phyloP scores from a whole-genome alignment of 2,888 invertebrate species.

The Dyspetes luteomarginatus region DNA sequence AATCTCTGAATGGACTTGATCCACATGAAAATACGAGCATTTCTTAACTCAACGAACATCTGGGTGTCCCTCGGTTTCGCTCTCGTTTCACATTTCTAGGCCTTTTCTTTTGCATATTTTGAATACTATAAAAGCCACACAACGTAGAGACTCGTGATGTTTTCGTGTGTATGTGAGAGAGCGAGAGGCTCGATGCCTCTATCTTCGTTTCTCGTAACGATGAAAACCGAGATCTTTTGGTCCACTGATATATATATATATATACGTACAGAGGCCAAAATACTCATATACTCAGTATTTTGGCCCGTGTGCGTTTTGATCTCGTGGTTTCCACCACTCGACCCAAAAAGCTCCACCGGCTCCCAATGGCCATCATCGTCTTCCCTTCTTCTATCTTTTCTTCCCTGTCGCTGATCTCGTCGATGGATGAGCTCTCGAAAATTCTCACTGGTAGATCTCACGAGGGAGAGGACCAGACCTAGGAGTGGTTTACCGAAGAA shows the following conservation, averaged over 20 bases:
- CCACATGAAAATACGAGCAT: background rate
- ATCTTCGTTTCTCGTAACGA: slow-evolving; percentile 33
- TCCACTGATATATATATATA: background rate
- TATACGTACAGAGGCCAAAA: too few species aligned
- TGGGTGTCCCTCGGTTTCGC: slow-evolving; percentile 46
- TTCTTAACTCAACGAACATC: slow-evolving; percentile 42
- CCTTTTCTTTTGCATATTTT: slow-evolving; percentile 2
- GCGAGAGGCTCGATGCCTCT: slow-evolving; percentile 43
- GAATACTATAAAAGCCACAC: background rate
- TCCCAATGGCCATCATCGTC: slow-evolving; percentile 53
- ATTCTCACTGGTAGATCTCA: slow-evolving; percentile 56
- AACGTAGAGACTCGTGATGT: background rate
- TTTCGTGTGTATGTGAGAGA: background rate
- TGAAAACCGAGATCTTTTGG: slow-evolving; percentile 16
- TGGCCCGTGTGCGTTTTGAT: background rate
- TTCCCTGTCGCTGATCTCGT: slow-evolving; percentile 19
- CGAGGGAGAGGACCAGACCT: slow-evolving; percentile 62
- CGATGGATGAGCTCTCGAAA: slow-evolving; percentile 32
- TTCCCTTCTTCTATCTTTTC: slow-evolving; percentile 58
- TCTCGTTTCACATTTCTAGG: slow-evolving; percentile 26
- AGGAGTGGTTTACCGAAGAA: slow-evolving; percentile 76
- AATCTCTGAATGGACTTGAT: slow-evolving; percentile 3
- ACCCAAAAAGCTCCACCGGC: background rate
- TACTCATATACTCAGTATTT: too few species aligned
- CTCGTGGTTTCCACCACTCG: slow-evolving; percentile 6